Conservation (phyloP, 2,797 vertebrate genomes). For the Coilia nasus region DNA sequence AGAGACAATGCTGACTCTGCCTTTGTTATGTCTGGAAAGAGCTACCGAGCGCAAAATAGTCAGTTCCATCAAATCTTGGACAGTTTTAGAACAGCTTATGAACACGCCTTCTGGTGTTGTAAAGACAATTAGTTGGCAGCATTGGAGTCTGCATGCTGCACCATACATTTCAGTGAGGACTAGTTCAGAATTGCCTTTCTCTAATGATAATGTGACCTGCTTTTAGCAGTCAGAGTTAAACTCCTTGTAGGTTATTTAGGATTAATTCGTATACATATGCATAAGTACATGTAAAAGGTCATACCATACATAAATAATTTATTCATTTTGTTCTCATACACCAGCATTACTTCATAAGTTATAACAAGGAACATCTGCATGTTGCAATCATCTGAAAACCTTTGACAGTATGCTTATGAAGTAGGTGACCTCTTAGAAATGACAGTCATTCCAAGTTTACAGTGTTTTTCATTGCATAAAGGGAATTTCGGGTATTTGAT, state of each 20-base stretch:
- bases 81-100: neutral
- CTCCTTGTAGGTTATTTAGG: neutral
- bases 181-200: neutral
- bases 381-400: neutral
- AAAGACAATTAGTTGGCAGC: neutral
- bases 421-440: neutral
- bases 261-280: neutral
- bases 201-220: neutral
- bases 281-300: neutral
- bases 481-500: neutral
- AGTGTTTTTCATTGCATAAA: neutral
- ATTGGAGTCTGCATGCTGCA: neutral
- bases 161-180: neutral
- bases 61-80: neutral
- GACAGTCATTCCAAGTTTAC: neutral
- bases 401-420: constrained; percentile 3
- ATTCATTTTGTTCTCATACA: neutral
- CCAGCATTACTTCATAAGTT: too few species aligned
- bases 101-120: neutral
- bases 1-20: constrained; percentile 13
- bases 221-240: neutral
- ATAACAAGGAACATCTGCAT: neutral
- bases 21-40: constrained; percentile 15
- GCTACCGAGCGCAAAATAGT: neutral
- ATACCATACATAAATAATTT: neutral